phyloP scores from a whole-genome alignment of 2,888 invertebrate species.

The Mesorhabditis spiculigera region DNA sequence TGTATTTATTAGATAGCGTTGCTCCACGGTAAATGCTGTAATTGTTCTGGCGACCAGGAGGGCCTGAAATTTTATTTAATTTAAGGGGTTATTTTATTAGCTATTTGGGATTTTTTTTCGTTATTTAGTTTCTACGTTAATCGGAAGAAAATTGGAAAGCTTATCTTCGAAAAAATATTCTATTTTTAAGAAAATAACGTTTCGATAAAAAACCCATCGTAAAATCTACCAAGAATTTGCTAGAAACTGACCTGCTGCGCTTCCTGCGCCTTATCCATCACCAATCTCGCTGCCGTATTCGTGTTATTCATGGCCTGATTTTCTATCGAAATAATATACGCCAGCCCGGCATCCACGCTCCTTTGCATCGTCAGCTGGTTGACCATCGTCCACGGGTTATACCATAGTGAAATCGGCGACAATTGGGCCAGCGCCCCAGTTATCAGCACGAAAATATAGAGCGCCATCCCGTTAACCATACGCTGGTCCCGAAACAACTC shows the following conservation, averaged over 20 bases:
- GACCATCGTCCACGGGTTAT: not conserved
- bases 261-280: not conserved
- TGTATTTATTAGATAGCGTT: not conserved
- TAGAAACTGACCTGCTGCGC: not conserved
- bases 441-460: too few relatives aligned
- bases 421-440: too few relatives aligned
- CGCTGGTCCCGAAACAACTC: too few relatives aligned
- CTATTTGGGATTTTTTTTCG: too few relatives aligned
- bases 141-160: too few relatives aligned
- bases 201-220: too few relatives aligned
- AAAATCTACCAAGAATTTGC: not conserved
- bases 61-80: not conserved
- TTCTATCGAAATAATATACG: not conserved
- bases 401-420: not conserved
- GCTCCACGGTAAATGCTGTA: not conserved
- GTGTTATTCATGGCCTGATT: not conserved
- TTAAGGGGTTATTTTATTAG: not conserved
- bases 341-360: not conserved
- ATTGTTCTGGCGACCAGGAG: not conserved
- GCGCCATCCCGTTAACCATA: too few relatives aligned
- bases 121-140: too few relatives aligned
- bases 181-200: too few relatives aligned
- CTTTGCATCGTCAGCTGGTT: not conserved
- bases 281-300: not conserved
- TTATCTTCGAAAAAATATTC: too few relatives aligned